A percentile compares a stretch with the other conserved stretches of the same genome.
These are phyloP conservation scores for Etheostoma perlongum DNA, from an alignment of 2,797 vertebrate species.

Conservation along the genomic window DNA sequence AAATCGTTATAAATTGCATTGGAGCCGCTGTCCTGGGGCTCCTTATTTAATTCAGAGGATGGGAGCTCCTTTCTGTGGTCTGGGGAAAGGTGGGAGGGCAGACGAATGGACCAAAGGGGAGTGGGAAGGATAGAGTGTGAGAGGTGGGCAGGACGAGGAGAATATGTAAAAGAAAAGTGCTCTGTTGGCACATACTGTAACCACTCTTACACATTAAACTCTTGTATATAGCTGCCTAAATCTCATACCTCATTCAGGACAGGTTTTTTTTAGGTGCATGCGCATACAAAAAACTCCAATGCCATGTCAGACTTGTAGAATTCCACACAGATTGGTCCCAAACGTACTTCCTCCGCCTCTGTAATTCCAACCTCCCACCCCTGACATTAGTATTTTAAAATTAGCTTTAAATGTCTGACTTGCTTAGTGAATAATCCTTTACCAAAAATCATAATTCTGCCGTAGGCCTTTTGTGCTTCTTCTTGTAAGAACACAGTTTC, in stretches of 20 bases:
- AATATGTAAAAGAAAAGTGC: not conserved
- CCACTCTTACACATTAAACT: not conserved
- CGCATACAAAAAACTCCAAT: not conserved
- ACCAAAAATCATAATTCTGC: slow-evolving; percentile 52
- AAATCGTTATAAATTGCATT: slow-evolving; percentile 86
- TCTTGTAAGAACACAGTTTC: slow-evolving; percentile 22
- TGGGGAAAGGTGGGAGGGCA: slow-evolving; percentile 54
- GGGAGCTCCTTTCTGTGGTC: slow-evolving; percentile 72
- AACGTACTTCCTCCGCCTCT: slow-evolving; percentile 21
- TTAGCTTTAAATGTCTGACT: slow-evolving; percentile 52
- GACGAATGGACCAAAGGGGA: slow-evolving; percentile 32
- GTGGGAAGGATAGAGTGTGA: slow-evolving; percentile 4
- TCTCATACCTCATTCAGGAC: slow-evolving; percentile 41
- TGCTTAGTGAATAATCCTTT: slow-evolving; percentile 48
- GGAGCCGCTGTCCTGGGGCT: slow-evolving; percentile 73
- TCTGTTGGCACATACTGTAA: not conserved
- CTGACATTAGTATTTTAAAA: slow-evolving; percentile 53
- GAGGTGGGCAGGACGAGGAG: slow-evolving; percentile 2
- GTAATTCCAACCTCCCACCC: slow-evolving; percentile 19
- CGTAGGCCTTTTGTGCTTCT: slow-evolving; percentile 34
- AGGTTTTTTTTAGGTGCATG: slow-evolving; percentile 10
- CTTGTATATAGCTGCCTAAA: not conserved
- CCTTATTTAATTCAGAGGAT: slow-evolving; percentile 85
- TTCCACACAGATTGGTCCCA: slow-evolving; percentile 37
- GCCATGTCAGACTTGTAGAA: slow-evolving; percentile 5